Evolutionary conservation across 2,797 vertebrate species (phyloP).

Genomic region (Malurus splendens): DNA sequence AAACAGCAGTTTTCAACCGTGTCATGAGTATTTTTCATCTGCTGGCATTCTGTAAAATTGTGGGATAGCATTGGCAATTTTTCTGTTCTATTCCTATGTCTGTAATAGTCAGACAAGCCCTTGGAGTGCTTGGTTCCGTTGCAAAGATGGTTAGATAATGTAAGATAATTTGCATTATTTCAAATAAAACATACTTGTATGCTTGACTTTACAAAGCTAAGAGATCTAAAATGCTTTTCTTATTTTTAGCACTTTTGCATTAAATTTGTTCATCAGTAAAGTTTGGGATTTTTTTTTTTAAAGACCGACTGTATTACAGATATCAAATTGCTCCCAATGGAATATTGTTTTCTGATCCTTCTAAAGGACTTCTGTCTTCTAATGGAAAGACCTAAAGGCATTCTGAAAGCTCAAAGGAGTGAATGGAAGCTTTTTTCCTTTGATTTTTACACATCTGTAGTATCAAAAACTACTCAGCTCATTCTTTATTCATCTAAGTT

Average conservation of each 20-base stretch:
- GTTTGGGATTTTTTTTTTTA: neutral
- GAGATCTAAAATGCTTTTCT: neutral
- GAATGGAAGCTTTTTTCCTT: conserved; percentile 38
- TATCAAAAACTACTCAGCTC: conserved; percentile 23
- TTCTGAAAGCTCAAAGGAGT: conserved; percentile 49
- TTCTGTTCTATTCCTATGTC: neutral
- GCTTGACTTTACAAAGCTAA: neutral
- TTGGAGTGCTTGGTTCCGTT: neutral
- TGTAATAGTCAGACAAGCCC: neutral
- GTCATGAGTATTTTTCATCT: neutral
- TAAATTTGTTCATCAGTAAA: neutral
- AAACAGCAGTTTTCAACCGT: neutral
- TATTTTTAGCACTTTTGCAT: conserved; percentile 8
- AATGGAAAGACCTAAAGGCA: conserved; percentile 59
- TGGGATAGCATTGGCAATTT: neutral
- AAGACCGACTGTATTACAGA: neutral
- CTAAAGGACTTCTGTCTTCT: conserved; percentile 32
- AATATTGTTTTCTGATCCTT: conserved; percentile 46
- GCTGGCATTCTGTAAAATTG: neutral
- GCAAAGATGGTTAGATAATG: neutral
- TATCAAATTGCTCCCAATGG: conserved; percentile 23
- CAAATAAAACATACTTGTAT: neutral
- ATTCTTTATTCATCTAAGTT: conserved; percentile 47
- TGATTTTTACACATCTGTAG: conserved; percentile 32
- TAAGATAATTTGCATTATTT: neutral